These are phyloP conservation scores for Epizoanthus rinbou DNA, from an alignment of 92 coral and sea anemone genomes.

Conservation along the genomic window DNA sequence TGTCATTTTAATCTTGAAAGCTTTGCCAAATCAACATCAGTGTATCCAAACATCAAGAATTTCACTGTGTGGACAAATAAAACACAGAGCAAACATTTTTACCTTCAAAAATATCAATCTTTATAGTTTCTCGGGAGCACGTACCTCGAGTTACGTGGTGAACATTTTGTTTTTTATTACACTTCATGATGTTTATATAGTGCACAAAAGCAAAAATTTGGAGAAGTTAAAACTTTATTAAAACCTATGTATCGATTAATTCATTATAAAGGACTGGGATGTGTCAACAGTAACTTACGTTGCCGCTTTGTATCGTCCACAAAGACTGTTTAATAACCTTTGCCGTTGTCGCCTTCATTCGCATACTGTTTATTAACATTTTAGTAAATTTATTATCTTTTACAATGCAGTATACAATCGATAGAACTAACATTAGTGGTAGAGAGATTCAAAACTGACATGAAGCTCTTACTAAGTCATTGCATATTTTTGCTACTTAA, in stretches of 20 bases:
- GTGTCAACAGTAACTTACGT: slow-evolving; percentile 76
- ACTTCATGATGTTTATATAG: slow-evolving; percentile 75
- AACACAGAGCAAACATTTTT: neutral
- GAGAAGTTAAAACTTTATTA: slow-evolving; percentile 75
- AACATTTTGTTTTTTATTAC: slow-evolving; percentile 56
- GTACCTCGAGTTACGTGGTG: slow-evolving; percentile 13
- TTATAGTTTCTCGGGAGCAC: neutral
- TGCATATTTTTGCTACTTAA: neutral
- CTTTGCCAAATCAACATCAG: slow-evolving; percentile 36
- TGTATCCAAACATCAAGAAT: neutral
- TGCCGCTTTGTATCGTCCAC: slow-evolving; percentile 72
- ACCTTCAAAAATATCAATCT: neutral
- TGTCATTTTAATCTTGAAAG: slow-evolving; percentile 54
- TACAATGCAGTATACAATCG: slow-evolving; percentile 48
- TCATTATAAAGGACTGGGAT: slow-evolving; percentile 61
- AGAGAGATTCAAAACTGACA: neutral
- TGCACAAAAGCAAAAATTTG: slow-evolving; percentile 85
- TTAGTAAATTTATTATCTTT: slow-evolving; percentile 65
- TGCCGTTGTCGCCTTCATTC: slow-evolving; percentile 73
- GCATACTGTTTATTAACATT: slow-evolving; percentile 64
- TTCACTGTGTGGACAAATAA: neutral
- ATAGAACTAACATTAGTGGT: slow-evolving; percentile 7
- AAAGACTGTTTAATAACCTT: slow-evolving; percentile 67
- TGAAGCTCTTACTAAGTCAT: neutral
- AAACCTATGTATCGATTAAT: slow-evolving; percentile 85